Evolutionary conservation across 2,113 vertebrate genomes (phyloP).

Genomic region (Ovibos moschatus): DNA sequence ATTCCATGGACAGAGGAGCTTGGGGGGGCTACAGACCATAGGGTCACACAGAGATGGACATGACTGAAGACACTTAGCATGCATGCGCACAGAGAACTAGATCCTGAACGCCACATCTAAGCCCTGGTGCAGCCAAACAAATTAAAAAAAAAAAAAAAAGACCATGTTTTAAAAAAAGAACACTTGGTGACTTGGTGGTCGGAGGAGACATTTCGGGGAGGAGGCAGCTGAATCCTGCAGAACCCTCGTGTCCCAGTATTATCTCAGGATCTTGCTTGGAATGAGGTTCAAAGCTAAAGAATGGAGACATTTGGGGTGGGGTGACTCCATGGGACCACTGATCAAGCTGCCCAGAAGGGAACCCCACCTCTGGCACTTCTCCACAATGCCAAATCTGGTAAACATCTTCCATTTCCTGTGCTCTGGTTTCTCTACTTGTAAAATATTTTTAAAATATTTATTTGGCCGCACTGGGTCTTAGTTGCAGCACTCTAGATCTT

Average conservation of each 20-base stretch:
- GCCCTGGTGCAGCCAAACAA: not conserved
- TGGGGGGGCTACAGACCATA: not conserved
- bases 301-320: fast-evolving
- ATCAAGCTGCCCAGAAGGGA: fast-evolving
- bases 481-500: not conserved
- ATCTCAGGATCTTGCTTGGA: no score
- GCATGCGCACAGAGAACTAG: not conserved
- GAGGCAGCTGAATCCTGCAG: fast-evolving
- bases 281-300: not conserved
- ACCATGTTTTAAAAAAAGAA: not conserved
- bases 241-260: fast-evolving
- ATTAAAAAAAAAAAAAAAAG: not conserved
- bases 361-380: not conserved
- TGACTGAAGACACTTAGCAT: not conserved
- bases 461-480: not conserved
- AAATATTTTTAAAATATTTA: not conserved
- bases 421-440: not conserved
- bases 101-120: not conserved
- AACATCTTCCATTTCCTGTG: not conserved
- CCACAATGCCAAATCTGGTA: not conserved
- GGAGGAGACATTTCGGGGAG: not conserved
- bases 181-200: fast-evolving
- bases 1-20: not conserved
- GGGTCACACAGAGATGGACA: not conserved
- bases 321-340: not conserved